Conservation (phyloP, 2,888 invertebrate genomes). For the Osedax fenrisi region DNA sequence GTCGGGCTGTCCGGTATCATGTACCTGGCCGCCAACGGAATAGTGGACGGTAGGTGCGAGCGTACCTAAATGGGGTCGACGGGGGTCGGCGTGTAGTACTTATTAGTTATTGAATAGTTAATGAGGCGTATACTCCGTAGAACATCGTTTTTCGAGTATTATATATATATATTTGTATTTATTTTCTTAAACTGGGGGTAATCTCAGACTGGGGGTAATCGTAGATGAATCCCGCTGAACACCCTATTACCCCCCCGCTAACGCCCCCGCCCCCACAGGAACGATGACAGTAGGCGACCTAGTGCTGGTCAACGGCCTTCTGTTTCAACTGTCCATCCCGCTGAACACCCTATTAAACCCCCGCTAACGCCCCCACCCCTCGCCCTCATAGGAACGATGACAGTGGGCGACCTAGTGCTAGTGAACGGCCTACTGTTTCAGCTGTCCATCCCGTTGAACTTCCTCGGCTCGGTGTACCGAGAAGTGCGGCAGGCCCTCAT, state of each 20-base stretch:
- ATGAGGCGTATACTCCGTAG: no score
- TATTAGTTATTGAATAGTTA: no score
- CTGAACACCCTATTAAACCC: slow-evolving; percentile 93
- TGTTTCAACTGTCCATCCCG: slow-evolving; percentile 92
- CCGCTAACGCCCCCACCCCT: not conserved
- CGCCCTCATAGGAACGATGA: slow-evolving; percentile 67
- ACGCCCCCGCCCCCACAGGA: slow-evolving; percentile 57
- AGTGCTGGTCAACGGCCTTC: slow-evolving; percentile 92
- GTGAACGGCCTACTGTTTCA: slow-evolving; percentile 95
- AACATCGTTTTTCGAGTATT: no score
- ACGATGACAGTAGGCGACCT: slow-evolving; percentile 91
- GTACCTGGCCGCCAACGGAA: slow-evolving; percentile 79
- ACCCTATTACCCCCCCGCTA: not conserved
- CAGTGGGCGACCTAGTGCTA: slow-evolving; percentile 94
- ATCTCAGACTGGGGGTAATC: no score
- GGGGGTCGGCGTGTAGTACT: no score
- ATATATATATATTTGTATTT: no score
- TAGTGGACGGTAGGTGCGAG: slow-evolving; percentile 62
- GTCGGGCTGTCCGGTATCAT: slow-evolving; percentile 80
- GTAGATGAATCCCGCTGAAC: no score
- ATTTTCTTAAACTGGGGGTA: no score
- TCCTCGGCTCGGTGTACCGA: slow-evolving; percentile 91
- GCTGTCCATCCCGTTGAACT: slow-evolving; percentile 86
- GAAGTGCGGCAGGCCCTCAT: slow-evolving; percentile 90
- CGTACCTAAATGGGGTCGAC: no score